phyloP scores from a whole-genome alignment of 1,140 invertebrate genomes.

The Apis florea region DNA sequence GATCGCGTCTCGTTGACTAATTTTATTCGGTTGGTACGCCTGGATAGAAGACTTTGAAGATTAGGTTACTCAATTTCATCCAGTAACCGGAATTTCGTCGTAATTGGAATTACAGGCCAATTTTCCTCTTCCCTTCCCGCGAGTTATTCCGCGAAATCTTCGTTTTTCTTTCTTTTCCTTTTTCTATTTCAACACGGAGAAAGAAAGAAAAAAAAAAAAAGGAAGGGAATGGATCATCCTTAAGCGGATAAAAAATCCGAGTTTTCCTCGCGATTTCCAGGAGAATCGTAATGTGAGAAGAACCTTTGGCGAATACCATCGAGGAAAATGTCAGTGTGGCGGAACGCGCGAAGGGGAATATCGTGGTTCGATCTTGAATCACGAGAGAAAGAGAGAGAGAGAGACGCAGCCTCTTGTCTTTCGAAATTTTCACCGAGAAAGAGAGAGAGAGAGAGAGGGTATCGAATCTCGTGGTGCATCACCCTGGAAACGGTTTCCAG shows the following conservation, averaged over 20 bases:
- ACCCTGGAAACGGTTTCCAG: not conserved
- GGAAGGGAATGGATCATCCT: not conserved
- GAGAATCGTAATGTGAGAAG: not conserved
- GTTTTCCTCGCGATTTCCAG: not conserved
- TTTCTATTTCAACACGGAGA: not conserved
- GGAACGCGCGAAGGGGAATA: not conserved
- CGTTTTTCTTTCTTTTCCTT: too few species aligned
- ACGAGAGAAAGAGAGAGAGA: not conserved
- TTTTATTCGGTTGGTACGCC: too few species aligned
- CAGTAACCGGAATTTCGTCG: too few species aligned
- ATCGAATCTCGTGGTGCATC: not conserved
- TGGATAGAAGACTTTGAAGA: too few species aligned
- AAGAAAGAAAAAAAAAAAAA: not conserved
- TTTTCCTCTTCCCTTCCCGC: too few species aligned
- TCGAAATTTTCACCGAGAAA: not conserved
- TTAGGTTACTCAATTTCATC: too few species aligned
- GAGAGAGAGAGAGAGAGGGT: too few species aligned
- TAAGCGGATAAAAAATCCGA: not conserved
- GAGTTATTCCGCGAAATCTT: too few species aligned
- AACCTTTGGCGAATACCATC: not conserved
- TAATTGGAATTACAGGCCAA: too few species aligned
- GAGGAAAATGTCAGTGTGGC: conserved; percentile 11
- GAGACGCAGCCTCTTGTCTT: not conserved
- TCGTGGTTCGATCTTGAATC: not conserved
- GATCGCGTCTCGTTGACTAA: too few species aligned